phyloP scores from a whole-genome alignment of 2,888 invertebrate species.

The Ashinkailepas kermadecensis region DNA sequence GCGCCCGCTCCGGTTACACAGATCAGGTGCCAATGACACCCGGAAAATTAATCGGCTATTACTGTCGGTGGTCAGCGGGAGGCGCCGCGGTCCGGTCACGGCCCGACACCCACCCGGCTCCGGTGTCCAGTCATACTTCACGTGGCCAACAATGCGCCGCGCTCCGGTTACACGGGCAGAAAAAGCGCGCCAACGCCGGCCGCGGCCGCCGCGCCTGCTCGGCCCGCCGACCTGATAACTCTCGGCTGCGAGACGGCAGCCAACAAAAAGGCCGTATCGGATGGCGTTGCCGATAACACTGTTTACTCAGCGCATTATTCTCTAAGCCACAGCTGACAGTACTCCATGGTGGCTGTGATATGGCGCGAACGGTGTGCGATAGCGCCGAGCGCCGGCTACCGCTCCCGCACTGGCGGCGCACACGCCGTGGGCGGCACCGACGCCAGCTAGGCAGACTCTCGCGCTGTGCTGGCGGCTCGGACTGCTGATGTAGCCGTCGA shows the following conservation, averaged over 20 bases:
- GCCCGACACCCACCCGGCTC: not conserved
- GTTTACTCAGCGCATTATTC: slow-evolving; percentile 8
- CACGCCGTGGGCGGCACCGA: too few species aligned
- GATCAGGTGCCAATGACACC: too few species aligned
- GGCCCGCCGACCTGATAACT: too few species aligned
- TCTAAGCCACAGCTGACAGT: slow-evolving; percentile 16
- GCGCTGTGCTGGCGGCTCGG: too few species aligned
- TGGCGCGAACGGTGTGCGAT: not conserved
- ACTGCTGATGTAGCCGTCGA: too few species aligned
- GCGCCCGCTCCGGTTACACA: too few species aligned
- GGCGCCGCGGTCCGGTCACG: too few species aligned
- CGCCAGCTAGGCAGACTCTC: too few species aligned
- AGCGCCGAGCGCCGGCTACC: not conserved
- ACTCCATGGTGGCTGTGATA: not conserved
- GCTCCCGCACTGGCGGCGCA: too few species aligned
- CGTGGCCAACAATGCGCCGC: not conserved
- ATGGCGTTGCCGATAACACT: not conserved
- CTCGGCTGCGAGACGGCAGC: not conserved
- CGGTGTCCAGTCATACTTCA: not conserved
- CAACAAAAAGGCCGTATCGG: slow-evolving; percentile 12
- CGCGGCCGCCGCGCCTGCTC: not conserved
- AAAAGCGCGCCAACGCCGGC: not conserved
- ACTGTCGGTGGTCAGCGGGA: not conserved
- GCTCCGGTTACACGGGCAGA: not conserved
- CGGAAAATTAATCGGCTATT: too few species aligned